Conservation (phyloP, 1,140 invertebrate genomes). For the Lepidurus couesii region DNA sequence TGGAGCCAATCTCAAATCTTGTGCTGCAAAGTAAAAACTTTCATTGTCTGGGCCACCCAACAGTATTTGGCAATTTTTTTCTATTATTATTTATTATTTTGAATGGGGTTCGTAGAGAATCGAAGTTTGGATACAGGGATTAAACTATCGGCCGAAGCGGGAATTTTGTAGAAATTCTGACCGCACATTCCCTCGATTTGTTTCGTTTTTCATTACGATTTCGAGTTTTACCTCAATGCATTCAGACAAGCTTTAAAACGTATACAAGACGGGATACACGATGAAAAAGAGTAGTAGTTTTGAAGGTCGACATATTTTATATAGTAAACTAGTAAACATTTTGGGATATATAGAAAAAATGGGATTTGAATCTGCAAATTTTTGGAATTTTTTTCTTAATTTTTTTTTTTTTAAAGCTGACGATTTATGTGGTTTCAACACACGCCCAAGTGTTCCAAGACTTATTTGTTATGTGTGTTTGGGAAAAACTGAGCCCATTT, state of each 20-base stretch:
- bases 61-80: neutral
- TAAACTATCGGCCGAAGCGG: neutral
- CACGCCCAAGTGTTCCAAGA: neutral
- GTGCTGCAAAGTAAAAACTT: neutral
- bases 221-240: slow-evolving; percentile 2
- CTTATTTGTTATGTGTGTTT: neutral
- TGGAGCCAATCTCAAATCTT: neutral
- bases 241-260: neutral
- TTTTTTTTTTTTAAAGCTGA: neutral
- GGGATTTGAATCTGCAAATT: neutral
- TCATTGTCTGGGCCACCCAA: neutral
- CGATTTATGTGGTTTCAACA: neutral
- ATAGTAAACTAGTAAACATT: neutral
- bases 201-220: neutral
- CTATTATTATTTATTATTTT: no score
- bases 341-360: neutral
- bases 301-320: neutral
- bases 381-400: neutral
- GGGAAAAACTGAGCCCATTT: neutral
- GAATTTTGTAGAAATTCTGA: neutral
- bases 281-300: neutral
- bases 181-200: slow-evolving; percentile 1
- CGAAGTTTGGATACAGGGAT: neutral
- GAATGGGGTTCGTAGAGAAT: neutral
- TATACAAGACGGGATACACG: neutral